Conservation (phyloP, 2,888 invertebrate genomes). For the Xylophagus ater region DNA sequence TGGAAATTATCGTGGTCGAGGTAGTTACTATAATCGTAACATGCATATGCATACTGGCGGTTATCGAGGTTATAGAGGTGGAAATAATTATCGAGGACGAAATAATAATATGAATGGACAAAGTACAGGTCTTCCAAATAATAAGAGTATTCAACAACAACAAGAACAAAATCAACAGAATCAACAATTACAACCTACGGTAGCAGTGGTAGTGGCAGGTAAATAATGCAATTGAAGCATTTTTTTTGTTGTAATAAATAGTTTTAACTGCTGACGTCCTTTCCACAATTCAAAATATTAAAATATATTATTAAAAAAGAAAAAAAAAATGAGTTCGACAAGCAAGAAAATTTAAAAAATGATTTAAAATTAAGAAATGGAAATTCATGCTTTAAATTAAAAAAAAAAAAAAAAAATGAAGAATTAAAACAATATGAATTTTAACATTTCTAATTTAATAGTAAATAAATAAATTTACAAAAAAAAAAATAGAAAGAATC, state of each 20-base stretch:
- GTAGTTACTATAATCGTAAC: conserved; percentile 43
- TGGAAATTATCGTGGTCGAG: conserved; percentile 57
- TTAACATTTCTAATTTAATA: neutral
- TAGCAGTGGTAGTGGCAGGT: conserved; percentile 18
- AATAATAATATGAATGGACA: conserved; percentile 19
- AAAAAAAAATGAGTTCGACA: conserved; percentile 1
- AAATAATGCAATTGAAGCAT: conserved; percentile 11
- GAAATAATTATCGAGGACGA: conserved; percentile 25
- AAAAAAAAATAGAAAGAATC: too few species aligned
- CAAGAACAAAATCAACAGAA: conserved; percentile 13
- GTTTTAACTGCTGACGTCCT: conserved; percentile 30
- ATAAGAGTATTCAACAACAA: conserved; percentile 5
- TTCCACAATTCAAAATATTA: conserved; percentile 20
- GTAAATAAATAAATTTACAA: neutral
- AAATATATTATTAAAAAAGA: too few species aligned
- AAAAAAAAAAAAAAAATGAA: conserved; percentile 3
- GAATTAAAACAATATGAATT: neutral
- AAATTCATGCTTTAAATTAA: conserved; percentile 7
- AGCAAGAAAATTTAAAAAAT: neutral
- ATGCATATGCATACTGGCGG: conserved; percentile 35
- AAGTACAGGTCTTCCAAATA: conserved; percentile 18
- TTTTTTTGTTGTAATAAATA: conserved; percentile 1
- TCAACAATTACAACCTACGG: conserved; percentile 19
- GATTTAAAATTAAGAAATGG: neutral
- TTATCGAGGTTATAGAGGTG: conserved; percentile 42